Percentiles rank a stretch among this genome's conserved stretches.
phyloP scores from a whole-genome alignment of 2,888 invertebrate species.

The Unio delphinus region DNA sequence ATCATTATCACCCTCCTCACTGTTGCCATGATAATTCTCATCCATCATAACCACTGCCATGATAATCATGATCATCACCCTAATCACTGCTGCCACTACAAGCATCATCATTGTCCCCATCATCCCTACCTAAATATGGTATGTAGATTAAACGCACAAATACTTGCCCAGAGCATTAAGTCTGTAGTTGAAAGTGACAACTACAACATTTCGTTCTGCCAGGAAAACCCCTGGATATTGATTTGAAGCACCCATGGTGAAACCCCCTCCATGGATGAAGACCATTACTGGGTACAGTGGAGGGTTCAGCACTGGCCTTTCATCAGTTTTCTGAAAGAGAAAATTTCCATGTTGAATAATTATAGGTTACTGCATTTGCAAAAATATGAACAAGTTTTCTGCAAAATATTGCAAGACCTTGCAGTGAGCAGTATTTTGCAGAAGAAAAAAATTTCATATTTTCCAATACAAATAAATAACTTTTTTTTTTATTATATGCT shows the following conservation, averaged over 20 bases:
- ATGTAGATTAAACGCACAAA: not conserved
- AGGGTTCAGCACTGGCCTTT: slow-evolving; percentile 42
- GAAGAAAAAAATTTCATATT: no score
- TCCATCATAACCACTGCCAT: not conserved
- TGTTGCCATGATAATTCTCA: no score
- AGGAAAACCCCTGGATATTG: slow-evolving; percentile 74
- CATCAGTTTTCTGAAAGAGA: slow-evolving; percentile 55
- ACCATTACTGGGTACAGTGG: slow-evolving; percentile 73
- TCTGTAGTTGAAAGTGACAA: slow-evolving; percentile 75
- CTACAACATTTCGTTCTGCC: slow-evolving; percentile 73
- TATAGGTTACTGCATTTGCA: no score
- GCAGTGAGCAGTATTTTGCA: no score
- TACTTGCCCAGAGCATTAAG: slow-evolving; percentile 74
- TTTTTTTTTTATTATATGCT: no score
- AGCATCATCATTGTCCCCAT: not conserved
- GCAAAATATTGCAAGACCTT: no score
- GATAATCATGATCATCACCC: no score
- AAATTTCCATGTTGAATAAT: no score
- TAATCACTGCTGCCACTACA: no score
- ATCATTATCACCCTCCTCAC: not conserved
- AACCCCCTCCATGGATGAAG: slow-evolving; percentile 75
- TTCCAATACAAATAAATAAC: no score
- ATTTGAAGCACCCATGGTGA: slow-evolving; percentile 72
- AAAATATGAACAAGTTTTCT: no score
- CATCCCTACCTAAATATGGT: not conserved